Percentiles rank a stretch among this genome's conserved stretches.
These are phyloP conservation scores for Gryllus longicercus DNA, from an alignment of 2,888 invertebrate species.

Conservation along the genomic window DNA sequence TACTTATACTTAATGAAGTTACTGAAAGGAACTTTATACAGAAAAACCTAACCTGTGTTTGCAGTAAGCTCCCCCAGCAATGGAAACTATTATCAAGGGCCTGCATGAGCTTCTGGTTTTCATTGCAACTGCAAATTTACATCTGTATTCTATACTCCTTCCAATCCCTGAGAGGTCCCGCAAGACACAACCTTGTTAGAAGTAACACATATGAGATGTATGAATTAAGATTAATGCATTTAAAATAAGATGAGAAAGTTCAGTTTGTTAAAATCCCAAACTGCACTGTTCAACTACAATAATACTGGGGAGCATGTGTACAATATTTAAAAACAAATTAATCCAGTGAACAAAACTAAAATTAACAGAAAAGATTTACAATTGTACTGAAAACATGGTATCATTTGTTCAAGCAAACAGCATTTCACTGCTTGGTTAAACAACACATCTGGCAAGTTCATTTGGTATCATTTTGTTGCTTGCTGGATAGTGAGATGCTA, in stretches of 20 bases:
- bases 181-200: constrained; percentile 11
- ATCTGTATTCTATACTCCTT: neutral
- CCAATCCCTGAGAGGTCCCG: neutral
- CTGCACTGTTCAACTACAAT: neutral
- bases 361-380: constrained; percentile 6
- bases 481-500: neutral
- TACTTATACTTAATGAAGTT: too few species aligned
- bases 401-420: neutral
- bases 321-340: neutral
- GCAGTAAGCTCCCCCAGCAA: too few species aligned
- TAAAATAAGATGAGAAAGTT: neutral
- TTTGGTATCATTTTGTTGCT: constrained; percentile 4
- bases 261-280: neutral
- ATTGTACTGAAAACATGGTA: constrained; percentile 5
- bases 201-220: neutral
- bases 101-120: too few species aligned
- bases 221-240: too few species aligned
- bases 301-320: constrained; percentile 2
- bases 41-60: too few species aligned
- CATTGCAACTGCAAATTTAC: too few species aligned
- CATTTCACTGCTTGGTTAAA: neutral
- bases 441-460: constrained; percentile 17
- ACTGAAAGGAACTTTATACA: too few species aligned
- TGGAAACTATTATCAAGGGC: too few species aligned
- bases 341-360: neutral